Conservation (phyloP, 2,888 invertebrate genomes). For the Cosmia trapezina region DNA sequence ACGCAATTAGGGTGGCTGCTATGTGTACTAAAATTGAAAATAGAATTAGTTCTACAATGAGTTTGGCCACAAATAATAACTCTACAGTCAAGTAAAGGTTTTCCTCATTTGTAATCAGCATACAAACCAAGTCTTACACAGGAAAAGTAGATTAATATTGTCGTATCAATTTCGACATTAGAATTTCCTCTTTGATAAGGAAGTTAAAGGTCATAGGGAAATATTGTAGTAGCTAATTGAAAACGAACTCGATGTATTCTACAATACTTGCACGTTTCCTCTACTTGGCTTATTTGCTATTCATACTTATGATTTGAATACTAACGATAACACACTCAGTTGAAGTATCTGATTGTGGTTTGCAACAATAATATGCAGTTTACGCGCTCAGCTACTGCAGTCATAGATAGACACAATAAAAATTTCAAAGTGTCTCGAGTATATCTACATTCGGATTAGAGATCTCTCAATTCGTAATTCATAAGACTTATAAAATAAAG, state of each 20-base stretch:
- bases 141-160: not conserved
- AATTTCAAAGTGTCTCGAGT: not conserved
- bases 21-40: no score
- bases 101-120: not conserved
- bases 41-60: no score
- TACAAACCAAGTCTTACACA: not conserved
- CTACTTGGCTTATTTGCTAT: not conserved
- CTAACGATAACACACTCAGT: conserved; percentile 8
- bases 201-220: not conserved
- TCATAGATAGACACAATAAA: not conserved
- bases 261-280: not conserved
- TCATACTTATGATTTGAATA: conserved; percentile 1
- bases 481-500: not conserved
- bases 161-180: not conserved
- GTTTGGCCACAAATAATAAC: not conserved
- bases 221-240: not conserved
- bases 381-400: not conserved
- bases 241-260: not conserved
- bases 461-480: no score
- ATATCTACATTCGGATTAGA: no score
- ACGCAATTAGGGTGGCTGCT: no score
- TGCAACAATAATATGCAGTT: not conserved
- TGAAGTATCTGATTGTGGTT: not conserved
- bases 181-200: not conserved
- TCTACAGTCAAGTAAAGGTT: not conserved